Evolutionary conservation across 2,113 vertebrate species (phyloP).

Genomic region (Heliornis fulica): DNA sequence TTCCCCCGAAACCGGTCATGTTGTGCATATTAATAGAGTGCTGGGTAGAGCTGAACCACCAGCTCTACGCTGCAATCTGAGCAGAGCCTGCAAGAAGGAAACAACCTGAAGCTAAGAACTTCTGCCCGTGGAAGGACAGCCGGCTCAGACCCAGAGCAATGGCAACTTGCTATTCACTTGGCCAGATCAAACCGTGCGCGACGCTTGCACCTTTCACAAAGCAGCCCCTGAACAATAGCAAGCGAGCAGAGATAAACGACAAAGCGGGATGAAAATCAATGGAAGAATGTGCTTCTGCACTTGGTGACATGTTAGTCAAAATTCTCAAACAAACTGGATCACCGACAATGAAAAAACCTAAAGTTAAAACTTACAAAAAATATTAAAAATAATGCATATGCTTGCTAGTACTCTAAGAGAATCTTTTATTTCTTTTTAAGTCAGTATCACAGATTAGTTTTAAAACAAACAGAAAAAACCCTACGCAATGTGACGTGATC

Average conservation of each 20-base stretch:
- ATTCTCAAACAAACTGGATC: not conserved
- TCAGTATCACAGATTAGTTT: not conserved
- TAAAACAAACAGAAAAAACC: not conserved
- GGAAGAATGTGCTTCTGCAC: not conserved
- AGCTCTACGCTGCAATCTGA: conserved; percentile 56
- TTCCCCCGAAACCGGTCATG: conserved; percentile 81
- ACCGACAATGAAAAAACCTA: not conserved
- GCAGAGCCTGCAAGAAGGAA: conserved; percentile 50
- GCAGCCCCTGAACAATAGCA: conserved; percentile 76
- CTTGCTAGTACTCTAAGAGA: not conserved
- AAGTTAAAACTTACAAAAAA: not conserved
- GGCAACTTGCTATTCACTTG: conserved; percentile 60
- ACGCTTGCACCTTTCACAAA: conserved; percentile 69
- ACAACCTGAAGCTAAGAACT: conserved; percentile 70
- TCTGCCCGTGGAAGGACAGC: conserved; percentile 67
- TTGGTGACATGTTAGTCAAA: not conserved
- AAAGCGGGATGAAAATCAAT: conserved; percentile 48
- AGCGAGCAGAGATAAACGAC: conserved; percentile 72
- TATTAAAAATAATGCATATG: not conserved
- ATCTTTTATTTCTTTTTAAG: not conserved
- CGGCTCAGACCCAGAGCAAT: conserved; percentile 66
- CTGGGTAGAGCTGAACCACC: conserved; percentile 63
- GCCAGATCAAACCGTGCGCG: conserved; percentile 75
- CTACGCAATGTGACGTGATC: accelerated
- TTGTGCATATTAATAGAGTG: conserved; percentile 85